Evolutionary conservation across 2,888 invertebrate species (phyloP), one percentile per base, ranked within the genome.

Genomic region (Liodrosophila aerea): DNA sequence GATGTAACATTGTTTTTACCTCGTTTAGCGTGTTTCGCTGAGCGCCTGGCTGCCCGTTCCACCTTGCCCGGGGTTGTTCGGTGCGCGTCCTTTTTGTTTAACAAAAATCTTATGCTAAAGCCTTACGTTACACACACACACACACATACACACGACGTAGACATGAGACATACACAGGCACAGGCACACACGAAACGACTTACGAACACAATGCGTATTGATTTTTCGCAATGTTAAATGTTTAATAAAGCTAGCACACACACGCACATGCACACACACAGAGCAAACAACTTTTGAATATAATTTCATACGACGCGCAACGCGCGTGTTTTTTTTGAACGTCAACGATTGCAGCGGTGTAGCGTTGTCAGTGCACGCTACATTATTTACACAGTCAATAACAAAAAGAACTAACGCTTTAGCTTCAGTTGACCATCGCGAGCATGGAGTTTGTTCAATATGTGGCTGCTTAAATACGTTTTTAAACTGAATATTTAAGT

Each of bases 141-240:
- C 7, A 61, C 41, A 29, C 49, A n/a, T 13, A 29, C 45, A 70
- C 39, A 47, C n/a, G 5, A 39, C 5, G 37, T 11, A 49, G 15
- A 18, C 5, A 30, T n/a, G 7, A n/a, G n/a, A n/a, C 8, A 30
- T n/a, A 30, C 8, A 30, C 33, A 60, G 8, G 44, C 13, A 18
- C 12, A 34, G 15, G 41, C 56, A 57, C 37, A 51, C 33, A 27
- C 31, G 40, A 39, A 47, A n/a, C 18, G 9, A 36, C 66, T 34
- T 51, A 37, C 45, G 30, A 37, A 54, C 65, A 57, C 50, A 75
- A 53, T 50, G 63, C 54, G 34, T 76, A 76, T 70, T 74, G 71
- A 77, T 64, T 71, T 64, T 76, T 62, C 74, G 67, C 66, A 77
- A 73, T 69, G 65, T 65, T 76, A 62, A n/a, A 66, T 72, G 72